phyloP scores from a whole-genome alignment of 2,888 invertebrate species.

The Lasioglossum villosulum region DNA sequence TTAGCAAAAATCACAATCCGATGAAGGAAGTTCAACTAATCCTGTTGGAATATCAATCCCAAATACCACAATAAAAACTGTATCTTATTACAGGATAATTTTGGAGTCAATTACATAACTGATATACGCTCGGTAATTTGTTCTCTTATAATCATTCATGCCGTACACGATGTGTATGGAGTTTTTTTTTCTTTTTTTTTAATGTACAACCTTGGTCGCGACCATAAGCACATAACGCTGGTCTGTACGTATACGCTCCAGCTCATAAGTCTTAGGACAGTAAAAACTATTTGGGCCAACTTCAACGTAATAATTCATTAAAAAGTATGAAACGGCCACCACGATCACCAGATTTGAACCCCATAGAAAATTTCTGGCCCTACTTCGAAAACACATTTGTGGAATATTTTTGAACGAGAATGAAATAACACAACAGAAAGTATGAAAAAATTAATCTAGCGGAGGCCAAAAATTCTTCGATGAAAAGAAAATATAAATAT shows the following conservation, averaged over 20 bases:
- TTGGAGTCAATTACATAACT: constrained; percentile 30
- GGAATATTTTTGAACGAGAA: too few relatives aligned
- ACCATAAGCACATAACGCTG: constrained; percentile 32
- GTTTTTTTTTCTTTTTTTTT: constrained; percentile 20
- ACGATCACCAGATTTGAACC: too few relatives aligned
- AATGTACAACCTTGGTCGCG: constrained; percentile 39
- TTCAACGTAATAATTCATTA: too few relatives aligned
- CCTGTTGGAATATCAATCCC: constrained; percentile 14
- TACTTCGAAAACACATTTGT: too few relatives aligned
- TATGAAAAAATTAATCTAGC: too few relatives aligned
- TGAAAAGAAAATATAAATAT: too few relatives aligned
- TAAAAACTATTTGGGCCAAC: too few relatives aligned
- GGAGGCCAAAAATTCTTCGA: too few relatives aligned
- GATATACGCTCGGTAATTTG: constrained; percentile 27
- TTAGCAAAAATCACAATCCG: constrained; percentile 33
- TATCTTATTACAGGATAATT: constrained; percentile 20
- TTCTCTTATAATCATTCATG: constrained; percentile 1
- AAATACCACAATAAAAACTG: constrained; percentile 22
- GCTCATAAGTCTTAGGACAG: too few relatives aligned
- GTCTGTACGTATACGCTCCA: constrained; percentile 22
- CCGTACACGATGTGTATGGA: constrained; percentile 17
- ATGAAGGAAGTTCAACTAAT: constrained; percentile 20
- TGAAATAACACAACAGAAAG: too few relatives aligned
- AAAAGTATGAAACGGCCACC: too few relatives aligned
- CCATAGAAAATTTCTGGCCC: too few relatives aligned